Evolutionary conservation across 2,888 invertebrate species (phyloP).

Genomic region (Hedya salicella): DNA sequence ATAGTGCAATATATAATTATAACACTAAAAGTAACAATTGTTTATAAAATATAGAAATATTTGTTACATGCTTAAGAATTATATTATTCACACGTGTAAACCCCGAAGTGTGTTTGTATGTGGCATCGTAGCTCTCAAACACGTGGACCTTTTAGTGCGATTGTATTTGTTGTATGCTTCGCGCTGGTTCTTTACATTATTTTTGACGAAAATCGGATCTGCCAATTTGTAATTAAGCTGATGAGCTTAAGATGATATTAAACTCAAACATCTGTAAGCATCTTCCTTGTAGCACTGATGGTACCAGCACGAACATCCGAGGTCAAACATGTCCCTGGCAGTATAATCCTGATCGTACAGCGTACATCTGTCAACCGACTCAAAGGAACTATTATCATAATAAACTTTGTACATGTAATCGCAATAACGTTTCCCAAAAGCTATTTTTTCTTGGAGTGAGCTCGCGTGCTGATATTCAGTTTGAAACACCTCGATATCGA

Average conservation of each 20-base stretch:
- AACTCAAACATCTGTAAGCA: not conserved
- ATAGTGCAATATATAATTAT: too few relatives aligned
- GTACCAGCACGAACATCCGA: slow-evolving; percentile 7
- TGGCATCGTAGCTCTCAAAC: too few relatives aligned
- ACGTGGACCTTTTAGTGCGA: too few relatives aligned
- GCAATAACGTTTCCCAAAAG: not conserved
- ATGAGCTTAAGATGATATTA: not conserved
- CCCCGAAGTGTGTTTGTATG: too few relatives aligned
- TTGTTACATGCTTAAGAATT: too few relatives aligned
- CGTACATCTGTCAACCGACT: not conserved
- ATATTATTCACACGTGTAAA: too few relatives aligned
- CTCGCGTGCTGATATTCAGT: not conserved
- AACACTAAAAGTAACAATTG: too few relatives aligned
- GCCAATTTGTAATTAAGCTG: too few relatives aligned
- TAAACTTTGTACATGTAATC: slow-evolving; percentile 5
- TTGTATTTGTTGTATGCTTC: too few relatives aligned
- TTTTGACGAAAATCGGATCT: too few relatives aligned
- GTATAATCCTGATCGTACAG: slow-evolving; percentile 1
- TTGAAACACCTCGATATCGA: not conserved
- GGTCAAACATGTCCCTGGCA: not conserved
- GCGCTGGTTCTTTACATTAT: too few relatives aligned
- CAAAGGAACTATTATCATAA: slow-evolving; percentile 1
- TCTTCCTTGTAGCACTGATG: not conserved
- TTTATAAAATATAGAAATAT: too few relatives aligned
- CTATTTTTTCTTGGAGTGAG: not conserved